Evolutionary conservation across 2,113 vertebrate genomes (phyloP).

Genomic region (Dicentrarchus labrax): DNA sequence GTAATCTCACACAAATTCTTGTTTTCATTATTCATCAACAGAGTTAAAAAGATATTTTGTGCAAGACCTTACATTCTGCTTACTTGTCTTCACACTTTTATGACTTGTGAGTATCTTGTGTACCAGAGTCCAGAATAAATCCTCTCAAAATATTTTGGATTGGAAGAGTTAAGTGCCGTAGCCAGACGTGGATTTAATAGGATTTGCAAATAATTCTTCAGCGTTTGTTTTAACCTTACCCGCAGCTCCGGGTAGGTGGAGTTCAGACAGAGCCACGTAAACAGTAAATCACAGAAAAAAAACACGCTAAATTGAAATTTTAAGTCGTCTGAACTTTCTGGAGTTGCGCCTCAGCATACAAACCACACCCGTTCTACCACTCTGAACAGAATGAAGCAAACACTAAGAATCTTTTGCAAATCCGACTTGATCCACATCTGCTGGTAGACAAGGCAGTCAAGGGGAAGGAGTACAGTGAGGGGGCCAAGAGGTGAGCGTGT

Average conservation of each 20-base stretch:
- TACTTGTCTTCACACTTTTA: neutral
- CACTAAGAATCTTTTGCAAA: constrained; percentile 56
- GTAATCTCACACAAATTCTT: neutral
- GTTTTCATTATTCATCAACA: neutral
- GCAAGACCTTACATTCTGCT: neutral
- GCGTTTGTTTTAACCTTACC: constrained; percentile 50
- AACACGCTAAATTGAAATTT: constrained; percentile 1
- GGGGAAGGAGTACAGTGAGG: constrained; percentile 24
- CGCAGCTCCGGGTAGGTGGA: constrained; percentile 41
- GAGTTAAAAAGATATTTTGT: neutral
- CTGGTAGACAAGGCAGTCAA: constrained; percentile 28
- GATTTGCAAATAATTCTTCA: constrained; percentile 44
- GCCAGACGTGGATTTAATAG: constrained; percentile 19
- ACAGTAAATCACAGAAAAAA: constrained; percentile 29
- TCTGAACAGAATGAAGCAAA: constrained; percentile 19
- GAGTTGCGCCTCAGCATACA: neutral
- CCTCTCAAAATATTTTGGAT: neutral
- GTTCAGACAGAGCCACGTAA: constrained; percentile 11
- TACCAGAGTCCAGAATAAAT: neutral
- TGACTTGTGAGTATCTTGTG: neutral
- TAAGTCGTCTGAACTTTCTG: constrained; percentile 40
- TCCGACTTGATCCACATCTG: constrained; percentile 71
- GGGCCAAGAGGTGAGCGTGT: constrained; percentile 22
- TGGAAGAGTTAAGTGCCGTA: neutral
- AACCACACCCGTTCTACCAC: constrained; percentile 32